Percentiles rank a stretch among this genome's conserved stretches.
phyloP scores from a whole-genome alignment of 2,113 vertebrate genomes.

The Actenoides lindsayi region DNA sequence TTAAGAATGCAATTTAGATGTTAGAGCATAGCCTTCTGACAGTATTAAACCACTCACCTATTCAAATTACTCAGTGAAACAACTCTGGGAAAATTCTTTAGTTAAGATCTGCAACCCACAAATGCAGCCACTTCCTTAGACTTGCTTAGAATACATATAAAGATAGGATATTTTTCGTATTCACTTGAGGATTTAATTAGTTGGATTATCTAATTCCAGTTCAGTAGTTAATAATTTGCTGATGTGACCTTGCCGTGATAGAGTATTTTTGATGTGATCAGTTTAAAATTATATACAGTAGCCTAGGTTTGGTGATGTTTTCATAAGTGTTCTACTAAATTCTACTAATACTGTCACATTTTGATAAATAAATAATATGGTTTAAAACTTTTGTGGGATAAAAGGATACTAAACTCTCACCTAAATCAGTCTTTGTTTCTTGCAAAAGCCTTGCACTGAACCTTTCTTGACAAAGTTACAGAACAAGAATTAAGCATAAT shows the following conservation, averaged over 20 bases:
- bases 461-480: background rate
- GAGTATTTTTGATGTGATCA: background rate
- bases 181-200: background rate
- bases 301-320: background rate
- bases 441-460: background rate
- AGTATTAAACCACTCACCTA: background rate
- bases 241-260: background rate
- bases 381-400: background rate
- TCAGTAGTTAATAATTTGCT: background rate
- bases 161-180: background rate
- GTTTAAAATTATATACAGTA: background rate
- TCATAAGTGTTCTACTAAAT: background rate
- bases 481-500: background rate
- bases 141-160: background rate
- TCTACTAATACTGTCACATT: background rate
- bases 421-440: background rate
- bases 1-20: background rate
- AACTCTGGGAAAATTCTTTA: background rate
- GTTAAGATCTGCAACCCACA: background rate
- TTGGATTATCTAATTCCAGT: slow-evolving; percentile 8
- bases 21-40: background rate
- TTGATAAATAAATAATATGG: background rate
- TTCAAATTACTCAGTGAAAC: background rate
- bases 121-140: background rate
- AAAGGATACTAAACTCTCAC: background rate